Evolutionary conservation across 2,797 vertebrate species (phyloP).

Genomic region (Pampus argenteus): DNA sequence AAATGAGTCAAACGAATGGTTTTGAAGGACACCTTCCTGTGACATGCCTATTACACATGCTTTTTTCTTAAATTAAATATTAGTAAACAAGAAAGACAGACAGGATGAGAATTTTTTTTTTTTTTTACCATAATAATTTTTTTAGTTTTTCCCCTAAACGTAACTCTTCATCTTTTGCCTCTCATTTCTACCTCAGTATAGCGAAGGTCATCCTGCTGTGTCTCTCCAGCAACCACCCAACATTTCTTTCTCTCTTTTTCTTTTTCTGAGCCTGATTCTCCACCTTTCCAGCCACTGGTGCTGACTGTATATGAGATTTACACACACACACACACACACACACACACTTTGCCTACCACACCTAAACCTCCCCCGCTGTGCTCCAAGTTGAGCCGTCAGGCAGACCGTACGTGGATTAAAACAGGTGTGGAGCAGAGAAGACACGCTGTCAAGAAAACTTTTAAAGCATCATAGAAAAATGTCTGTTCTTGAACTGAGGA

Average conservation of each 20-base stretch:
- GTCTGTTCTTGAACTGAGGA: conserved; percentile 16
- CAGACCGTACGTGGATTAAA: conserved; percentile 29
- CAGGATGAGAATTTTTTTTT: conserved; percentile 4
- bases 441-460: conserved; percentile 43
- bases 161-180: conserved; percentile 34
- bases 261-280: conserved; percentile 16
- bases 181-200: conserved; percentile 25
- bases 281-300: conserved; percentile 39
- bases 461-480: conserved; percentile 49
- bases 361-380: conserved; percentile 49
- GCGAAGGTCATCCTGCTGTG: conserved; percentile 55
- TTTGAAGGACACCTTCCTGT: conserved; percentile 60
- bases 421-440: conserved; percentile 37
- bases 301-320: too few species aligned
- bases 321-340: too few species aligned
- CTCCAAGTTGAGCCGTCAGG: conserved; percentile 44
- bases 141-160: background rate
- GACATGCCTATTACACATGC: conserved; percentile 8
- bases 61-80: conserved; percentile 23
- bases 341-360: too few species aligned
- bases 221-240: conserved; percentile 23
- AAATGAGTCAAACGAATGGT: conserved; percentile 67
- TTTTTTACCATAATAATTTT: conserved; percentile 8
- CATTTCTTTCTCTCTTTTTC: conserved; percentile 14
- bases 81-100: conserved; percentile 30